Base-by-base conservation (phyloP, 2,888 invertebrate genomes). In the Protula sp. region DNA sequence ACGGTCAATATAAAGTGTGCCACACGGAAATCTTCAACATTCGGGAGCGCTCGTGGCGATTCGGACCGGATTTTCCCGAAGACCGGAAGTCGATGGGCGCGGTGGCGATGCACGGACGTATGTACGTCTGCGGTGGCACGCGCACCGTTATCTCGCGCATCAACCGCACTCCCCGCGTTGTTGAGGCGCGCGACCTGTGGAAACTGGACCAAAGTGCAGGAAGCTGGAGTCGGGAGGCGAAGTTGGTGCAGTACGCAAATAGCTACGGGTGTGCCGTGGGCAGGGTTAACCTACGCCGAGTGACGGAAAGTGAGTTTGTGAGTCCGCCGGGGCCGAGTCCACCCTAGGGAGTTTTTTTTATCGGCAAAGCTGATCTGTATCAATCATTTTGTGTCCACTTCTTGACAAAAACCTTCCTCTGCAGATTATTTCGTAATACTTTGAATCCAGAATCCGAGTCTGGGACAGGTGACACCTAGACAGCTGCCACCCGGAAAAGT, bases 1-100 rank as follows among this genome's bases (percentile, higher is more conserved):
- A 93, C 79, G 91, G 92, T 56, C 92, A 92, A 82, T 90, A 91
- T 54, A 89, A 90, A 68, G 88, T 90, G 2, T 91, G 92, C 67
- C 89, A 90, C 45, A 90, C 93, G 1, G 93, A 93, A 83, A 89
- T 89, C 78, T 89, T 87, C 80, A 86, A 88, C 81, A 87, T 88
- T 30, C 86, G 86, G 67, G 86, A 86, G 5, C 87, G 87, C 74
- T 86, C 85, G 68, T 88, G 94, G 94, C 61, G 57, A 1, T 67
- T 62, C 50, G 74, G 73, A 2, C 47, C 62, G 5, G 72, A 72
- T 38, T 75, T 76, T 61, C 74, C 73, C 2, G 75, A 74, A 53
- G 74, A 75, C 54, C 61, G 76, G n/a, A 73, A 72, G 64, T 66
- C 70, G 24, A 62, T 65, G 30, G 63, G 70, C 1, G 63, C 68